Evolutionary conservation across 2,113 vertebrate species (phyloP), one percentile per base, ranked within the genome.

Genomic region (Bubo bubo): DNA sequence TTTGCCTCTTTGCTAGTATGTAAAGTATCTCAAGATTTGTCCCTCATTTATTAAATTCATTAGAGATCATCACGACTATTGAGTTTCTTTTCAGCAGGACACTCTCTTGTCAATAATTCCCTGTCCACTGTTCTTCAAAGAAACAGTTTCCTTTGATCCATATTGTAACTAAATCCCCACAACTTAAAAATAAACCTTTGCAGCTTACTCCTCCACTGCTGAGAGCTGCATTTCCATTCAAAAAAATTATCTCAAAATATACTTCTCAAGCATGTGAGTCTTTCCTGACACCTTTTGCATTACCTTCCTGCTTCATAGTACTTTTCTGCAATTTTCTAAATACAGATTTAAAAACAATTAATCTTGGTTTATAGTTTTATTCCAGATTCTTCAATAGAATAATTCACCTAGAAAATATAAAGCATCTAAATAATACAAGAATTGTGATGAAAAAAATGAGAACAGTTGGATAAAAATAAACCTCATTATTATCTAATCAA

Each of bases 121-220:
- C 85, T 7, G 7, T 52, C 41, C 74, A 63, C 81, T 60, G 32
- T 41, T 86, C 86, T 95, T 97, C 85, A 95, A 93, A 95, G 58
- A 71, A 94, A 64, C 5, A 15, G 12, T 41, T 92, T 96, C 63
- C 92, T 94, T 97, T 96, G 75, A 97, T 95, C 62, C 66, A 14
- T 59, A 76, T 24, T 90, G 62, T 63, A 90, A 92, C 35, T 47
- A 80, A 83, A 91, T 81, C 52, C 60, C 41, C 52, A 79, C 52
- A 92, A 91, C 21, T 76, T 77, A 87, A 82, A 95, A 84, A 89
- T 35, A 93, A 96, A 82, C 79, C 71, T 95, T 86, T 91, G 88
- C 64, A 86, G 16, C 32, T 88, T 45, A 58, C 23, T 87, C 52
- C 35, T 72, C 9, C 63, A 28, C 52, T 84, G 62, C 37, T 50